A percentile compares a stretch with the other conserved stretches of the same genome.
These are phyloP conservation scores for Nephrotoma guestfalica DNA, from an alignment of 2,888 invertebrate genomes.

Conservation along the genomic window DNA sequence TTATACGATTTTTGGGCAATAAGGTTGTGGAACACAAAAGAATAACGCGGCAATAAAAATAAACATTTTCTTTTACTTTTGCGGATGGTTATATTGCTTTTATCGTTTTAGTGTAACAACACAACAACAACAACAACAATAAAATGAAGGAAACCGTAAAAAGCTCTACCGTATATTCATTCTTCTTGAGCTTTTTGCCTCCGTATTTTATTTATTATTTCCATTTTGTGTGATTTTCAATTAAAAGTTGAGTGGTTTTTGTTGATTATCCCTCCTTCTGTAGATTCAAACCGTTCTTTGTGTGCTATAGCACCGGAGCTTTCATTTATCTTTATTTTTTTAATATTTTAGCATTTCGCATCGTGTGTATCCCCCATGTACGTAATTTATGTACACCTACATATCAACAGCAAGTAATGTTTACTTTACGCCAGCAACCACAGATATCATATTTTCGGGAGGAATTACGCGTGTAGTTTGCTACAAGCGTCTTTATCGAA, in stretches of 20 bases:
- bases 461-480: no score
- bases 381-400: no score
- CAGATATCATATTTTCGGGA: no score
- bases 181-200: background rate
- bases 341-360: no score
- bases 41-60: background rate
- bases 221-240: background rate
- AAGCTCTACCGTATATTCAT: background rate
- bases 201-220: background rate
- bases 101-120: background rate
- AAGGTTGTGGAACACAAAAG: background rate
- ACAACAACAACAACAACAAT: no score
- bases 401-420: no score
- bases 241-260: background rate
- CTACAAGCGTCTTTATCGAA: no score
- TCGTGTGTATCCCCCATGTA: no score
- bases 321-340: no score
- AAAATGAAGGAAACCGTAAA: background rate
- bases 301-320: no score
- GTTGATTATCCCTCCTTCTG: background rate
- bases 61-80: background rate
- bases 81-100: background rate
- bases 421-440: no score
- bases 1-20: no score
- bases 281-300: background rate